These are phyloP conservation scores for Osedax fenrisi DNA, from an alignment of 2,888 invertebrate genomes.

Conservation along the genomic window DNA sequence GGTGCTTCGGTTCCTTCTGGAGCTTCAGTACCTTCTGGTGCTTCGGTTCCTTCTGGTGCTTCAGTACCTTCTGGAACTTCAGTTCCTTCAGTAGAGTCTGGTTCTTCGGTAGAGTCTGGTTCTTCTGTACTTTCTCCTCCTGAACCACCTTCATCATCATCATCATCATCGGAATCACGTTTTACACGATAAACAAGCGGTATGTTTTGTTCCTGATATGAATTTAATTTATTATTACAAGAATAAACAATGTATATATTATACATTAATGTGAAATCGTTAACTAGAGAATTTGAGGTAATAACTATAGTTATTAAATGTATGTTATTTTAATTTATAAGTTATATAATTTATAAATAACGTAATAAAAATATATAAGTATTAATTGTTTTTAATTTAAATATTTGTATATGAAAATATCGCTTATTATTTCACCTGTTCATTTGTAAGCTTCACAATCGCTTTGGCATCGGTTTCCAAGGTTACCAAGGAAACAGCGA, in stretches of 20 bases:
- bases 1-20: neutral
- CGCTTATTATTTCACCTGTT: too few relatives aligned
- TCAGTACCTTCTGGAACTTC: neutral
- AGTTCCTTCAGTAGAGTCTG: neutral
- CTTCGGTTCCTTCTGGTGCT: neutral
- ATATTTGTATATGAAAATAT: too few relatives aligned
- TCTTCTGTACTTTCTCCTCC: neutral
- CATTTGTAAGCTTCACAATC: too few relatives aligned
- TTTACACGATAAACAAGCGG: neutral
- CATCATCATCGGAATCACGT: neutral
- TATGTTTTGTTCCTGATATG: neutral
- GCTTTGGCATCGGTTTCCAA: too few relatives aligned
- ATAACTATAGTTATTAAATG: neutral
- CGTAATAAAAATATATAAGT: too few relatives aligned
- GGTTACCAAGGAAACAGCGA: too few relatives aligned
- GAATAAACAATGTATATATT: too few relatives aligned
- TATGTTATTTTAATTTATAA: neutral
- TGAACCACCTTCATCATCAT: neutral
- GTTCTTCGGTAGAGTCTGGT: neutral
- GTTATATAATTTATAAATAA: neutral
- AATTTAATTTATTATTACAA: neutral
- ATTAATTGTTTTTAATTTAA: too few relatives aligned
- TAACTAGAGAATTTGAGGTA: too few relatives aligned
- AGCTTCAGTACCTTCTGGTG: neutral
- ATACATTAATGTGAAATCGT: too few relatives aligned